Evolutionary conservation across 2,113 vertebrate species (phyloP).

Genomic region (Chaetodon trifascialis): DNA sequence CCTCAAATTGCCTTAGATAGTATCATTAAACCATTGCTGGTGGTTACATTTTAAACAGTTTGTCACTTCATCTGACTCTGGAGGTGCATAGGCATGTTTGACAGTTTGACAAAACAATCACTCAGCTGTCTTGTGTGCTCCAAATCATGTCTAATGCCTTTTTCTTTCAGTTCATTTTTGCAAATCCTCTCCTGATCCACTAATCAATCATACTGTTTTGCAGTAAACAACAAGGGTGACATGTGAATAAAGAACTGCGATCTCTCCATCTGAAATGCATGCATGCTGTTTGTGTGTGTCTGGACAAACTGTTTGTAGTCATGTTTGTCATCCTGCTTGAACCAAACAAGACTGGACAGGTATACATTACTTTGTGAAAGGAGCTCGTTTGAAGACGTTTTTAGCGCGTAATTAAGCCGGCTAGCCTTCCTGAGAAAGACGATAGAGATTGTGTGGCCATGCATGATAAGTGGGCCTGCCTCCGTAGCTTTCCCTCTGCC

Average conservation of each 20-base stretch:
- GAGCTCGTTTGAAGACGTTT: slow-evolving; percentile 38
- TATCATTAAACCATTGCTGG: slow-evolving; percentile 45
- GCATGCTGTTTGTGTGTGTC: neutral
- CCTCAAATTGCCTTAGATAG: slow-evolving; percentile 30
- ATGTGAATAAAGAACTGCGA: neutral
- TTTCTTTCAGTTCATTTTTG: slow-evolving; percentile 31
- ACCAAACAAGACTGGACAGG: slow-evolving; percentile 42
- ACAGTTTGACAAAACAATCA: slow-evolving; percentile 65
- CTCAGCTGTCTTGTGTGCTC: slow-evolving; percentile 27
- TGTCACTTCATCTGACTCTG: neutral
- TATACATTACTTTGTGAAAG: slow-evolving; percentile 39
- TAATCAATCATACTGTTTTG: slow-evolving; percentile 35
- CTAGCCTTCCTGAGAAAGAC: slow-evolving; percentile 35
- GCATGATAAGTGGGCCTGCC: slow-evolving; percentile 67
- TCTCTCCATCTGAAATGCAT: neutral
- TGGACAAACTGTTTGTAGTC: neutral
- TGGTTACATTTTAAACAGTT: slow-evolving; percentile 17
- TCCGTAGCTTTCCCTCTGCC: slow-evolving; percentile 31
- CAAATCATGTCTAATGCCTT: slow-evolving; percentile 33
- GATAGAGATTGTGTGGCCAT: slow-evolving; percentile 48
- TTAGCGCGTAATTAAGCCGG: slow-evolving; percentile 57
- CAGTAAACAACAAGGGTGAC: slow-evolving; percentile 1
- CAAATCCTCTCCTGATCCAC: slow-evolving; percentile 26
- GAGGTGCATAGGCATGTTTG: slow-evolving; percentile 16
- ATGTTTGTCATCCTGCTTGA: slow-evolving; percentile 22